Evolutionary conservation across 2,797 vertebrate species (phyloP).

Genomic region (Onychomys leucogaster): DNA sequence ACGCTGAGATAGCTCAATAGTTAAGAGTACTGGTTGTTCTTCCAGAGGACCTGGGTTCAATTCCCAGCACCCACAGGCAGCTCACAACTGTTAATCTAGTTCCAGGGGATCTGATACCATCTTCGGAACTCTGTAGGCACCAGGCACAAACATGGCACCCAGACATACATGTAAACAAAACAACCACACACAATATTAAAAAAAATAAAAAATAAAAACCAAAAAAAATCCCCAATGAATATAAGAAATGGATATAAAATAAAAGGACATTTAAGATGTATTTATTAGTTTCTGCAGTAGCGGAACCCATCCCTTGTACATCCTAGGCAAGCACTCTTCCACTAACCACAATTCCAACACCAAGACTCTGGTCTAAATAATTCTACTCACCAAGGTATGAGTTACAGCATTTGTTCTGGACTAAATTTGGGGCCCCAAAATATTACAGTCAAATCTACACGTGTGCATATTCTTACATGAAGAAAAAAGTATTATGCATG

Average conservation of each 20-base stretch:
- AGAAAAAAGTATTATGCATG: background rate
- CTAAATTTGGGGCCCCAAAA: background rate
- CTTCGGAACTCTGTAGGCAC: background rate
- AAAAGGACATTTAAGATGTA: background rate
- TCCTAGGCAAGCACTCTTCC: background rate
- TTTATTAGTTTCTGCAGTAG: background rate
- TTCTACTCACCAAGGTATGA: background rate
- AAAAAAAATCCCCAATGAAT: background rate
- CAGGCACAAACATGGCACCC: too few relatives aligned
- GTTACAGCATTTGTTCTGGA: constrained; percentile 10
- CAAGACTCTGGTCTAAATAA: constrained; percentile 38
- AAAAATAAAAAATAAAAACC: background rate
- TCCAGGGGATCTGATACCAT: background rate
- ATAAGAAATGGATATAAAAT: background rate
- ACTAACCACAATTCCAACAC: background rate
- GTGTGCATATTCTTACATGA: background rate
- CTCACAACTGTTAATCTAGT: background rate
- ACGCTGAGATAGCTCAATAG: background rate
- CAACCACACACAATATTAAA: background rate
- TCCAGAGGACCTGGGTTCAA: background rate
- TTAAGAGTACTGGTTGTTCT: background rate
- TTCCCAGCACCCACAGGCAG: background rate
- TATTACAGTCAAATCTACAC: background rate
- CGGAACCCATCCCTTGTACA: background rate
- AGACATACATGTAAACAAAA: background rate